phyloP scores from a whole-genome alignment of 2,797 vertebrate genomes.

The Prunella strophiata region DNA sequence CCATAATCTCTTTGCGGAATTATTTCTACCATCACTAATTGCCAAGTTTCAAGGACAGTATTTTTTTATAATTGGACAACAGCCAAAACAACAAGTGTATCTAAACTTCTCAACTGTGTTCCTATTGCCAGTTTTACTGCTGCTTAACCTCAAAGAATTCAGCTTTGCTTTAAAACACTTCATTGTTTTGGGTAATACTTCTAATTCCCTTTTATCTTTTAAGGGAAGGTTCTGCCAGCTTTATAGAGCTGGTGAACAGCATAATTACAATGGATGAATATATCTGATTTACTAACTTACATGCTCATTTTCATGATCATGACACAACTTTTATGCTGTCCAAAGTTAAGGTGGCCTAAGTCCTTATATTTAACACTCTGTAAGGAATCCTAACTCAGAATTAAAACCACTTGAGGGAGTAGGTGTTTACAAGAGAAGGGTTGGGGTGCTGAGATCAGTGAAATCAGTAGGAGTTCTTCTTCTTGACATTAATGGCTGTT shows the following conservation, averaged over 20 bases:
- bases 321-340: background rate
- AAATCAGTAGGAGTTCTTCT: background rate
- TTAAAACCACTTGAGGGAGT: background rate
- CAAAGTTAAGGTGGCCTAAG: background rate
- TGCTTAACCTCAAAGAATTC: slow-evolving; percentile 25
- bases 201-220: slow-evolving; percentile 34
- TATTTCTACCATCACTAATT: background rate
- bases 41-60: background rate
- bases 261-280: slow-evolving; percentile 16
- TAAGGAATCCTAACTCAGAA: background rate
- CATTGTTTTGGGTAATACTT: slow-evolving; percentile 35
- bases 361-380: background rate
- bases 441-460: background rate
- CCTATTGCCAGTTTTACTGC: slow-evolving; percentile 34
- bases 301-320: background rate
- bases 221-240: slow-evolving; percentile 4
- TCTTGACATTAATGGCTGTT: background rate
- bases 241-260: background rate
- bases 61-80: slow-evolving; percentile 3
- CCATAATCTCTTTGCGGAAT: background rate
- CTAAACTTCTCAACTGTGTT: background rate
- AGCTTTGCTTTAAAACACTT: slow-evolving; percentile 53
- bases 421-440: background rate
- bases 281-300: slow-evolving; percentile 19
- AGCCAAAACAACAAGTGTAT: background rate